A percentile compares a stretch with the other conserved stretches of the same genome.
Conservation (phyloP, 2,888 invertebrate species). For the Lobophora halterata region DNA sequence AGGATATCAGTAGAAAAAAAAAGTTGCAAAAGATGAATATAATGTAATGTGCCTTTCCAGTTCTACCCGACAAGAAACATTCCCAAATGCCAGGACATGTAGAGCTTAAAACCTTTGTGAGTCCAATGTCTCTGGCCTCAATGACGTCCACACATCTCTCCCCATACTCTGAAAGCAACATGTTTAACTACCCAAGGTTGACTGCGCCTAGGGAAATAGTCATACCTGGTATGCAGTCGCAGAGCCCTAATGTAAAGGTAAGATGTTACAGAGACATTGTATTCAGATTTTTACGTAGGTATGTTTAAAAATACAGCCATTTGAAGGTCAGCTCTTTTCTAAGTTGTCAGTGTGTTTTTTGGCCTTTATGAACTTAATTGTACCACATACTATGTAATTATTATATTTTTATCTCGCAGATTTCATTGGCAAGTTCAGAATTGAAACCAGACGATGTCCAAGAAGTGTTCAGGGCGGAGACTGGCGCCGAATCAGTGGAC, state of each 20-base stretch:
- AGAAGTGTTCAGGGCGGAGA: conserved; percentile 45
- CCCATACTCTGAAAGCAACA: conserved; percentile 49
- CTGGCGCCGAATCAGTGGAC: conserved; percentile 43
- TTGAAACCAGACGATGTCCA: conserved; percentile 40
- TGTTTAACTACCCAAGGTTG: conserved; percentile 56
- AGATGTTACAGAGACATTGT: conserved; percentile 11
- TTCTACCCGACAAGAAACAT: conserved; percentile 38
- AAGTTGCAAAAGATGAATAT: too few relatives aligned
- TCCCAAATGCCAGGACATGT: conserved; percentile 37
- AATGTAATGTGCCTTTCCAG: conserved; percentile 35
- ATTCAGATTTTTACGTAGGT: not conserved
- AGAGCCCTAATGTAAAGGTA: conserved; percentile 49
- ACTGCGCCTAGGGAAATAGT: conserved; percentile 64
- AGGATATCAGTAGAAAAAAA: too few relatives aligned
- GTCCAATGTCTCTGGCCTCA: conserved; percentile 63
- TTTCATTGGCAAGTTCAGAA: conserved; percentile 50
- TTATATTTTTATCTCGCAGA: conserved; percentile 34
- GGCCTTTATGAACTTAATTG: not conserved
- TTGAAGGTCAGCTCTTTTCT: too few relatives aligned
- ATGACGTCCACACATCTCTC: conserved; percentile 53
- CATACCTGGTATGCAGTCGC: conserved; percentile 48
- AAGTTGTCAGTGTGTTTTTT: too few relatives aligned
- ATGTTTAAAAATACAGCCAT: too few relatives aligned
- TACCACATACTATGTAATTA: not conserved
- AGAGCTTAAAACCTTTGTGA: conserved; percentile 53